Base-by-base conservation (phyloP, 2,888 invertebrate genomes). In the Ormyrus nitidulus region DNA sequence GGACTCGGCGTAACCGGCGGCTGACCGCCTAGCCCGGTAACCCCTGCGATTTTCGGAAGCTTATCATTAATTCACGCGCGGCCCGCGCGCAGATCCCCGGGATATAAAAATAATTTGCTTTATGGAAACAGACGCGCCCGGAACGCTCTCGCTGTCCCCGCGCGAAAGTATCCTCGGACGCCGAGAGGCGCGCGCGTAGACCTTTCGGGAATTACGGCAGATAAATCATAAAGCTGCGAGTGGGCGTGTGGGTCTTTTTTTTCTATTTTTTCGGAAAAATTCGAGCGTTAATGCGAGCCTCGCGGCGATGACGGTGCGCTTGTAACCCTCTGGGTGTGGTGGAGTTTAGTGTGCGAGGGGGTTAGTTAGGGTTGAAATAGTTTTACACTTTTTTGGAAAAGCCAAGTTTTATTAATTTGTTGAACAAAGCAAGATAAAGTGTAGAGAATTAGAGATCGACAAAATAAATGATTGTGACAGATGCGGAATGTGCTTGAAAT, bases 101-200 rank as follows among this genome's bases (percentile, higher is more conserved):
- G 89, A 88, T 89, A 89, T 89, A 89, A 88, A 89, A 89, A 89
- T 89, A 89, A 89, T 89, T 89, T 87, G 87, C 85, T 88, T 88
- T 89, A 88, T 88, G 89, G 87, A 87, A 89, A 89, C 88, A 88
- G 88, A 89, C 88, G 88, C 85, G 88, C 86, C 88, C 85, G 19
- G 19, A 1, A 19, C 19, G 19, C 19, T 19, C 19, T 84, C 81
- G 81, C 58, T 76, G 11, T 48, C n/a, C 79, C 59, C 65, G 34
- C 62, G 66, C 68, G 19, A 75, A 68, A 49, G 10, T 70, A 80
- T 80, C 71, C 66, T 82, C 75, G 34, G 19, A 77, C 72, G 65
- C 59, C 71, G 74, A 62, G 66, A 74, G 61, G 58, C 59, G 48
- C 59, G 64, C 46, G 48, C 65, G 53, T 61, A 44, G 76, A 81